A percentile compares a stretch with the other conserved stretches of the same genome.
Evolutionary conservation across 2,888 invertebrate genomes (phyloP).

Genomic region (Zygaena filipendulae): DNA sequence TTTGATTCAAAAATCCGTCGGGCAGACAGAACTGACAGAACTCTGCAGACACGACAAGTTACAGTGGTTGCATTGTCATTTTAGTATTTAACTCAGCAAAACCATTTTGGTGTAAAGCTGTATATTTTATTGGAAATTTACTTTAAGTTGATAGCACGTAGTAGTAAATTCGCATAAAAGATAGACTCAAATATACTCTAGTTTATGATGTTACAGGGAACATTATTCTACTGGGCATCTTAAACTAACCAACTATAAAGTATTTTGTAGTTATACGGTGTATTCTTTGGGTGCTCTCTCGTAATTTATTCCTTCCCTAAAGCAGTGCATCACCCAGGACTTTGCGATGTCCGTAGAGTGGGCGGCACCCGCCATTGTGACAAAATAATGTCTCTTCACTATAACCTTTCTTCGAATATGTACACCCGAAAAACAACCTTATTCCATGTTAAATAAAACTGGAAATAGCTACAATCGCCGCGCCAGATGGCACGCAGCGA

Average conservation of each 20-base stretch:
- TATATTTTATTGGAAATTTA: too few species aligned
- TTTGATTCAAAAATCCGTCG: too few species aligned
- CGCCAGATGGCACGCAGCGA: slow-evolving; percentile 48
- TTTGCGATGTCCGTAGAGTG: slow-evolving; percentile 52
- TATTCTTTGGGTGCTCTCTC: slow-evolving; percentile 39
- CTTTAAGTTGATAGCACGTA: too few species aligned
- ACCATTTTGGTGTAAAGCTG: too few species aligned
- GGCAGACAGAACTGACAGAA: too few species aligned
- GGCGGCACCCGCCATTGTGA: slow-evolving; percentile 65
- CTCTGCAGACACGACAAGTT: too few species aligned
- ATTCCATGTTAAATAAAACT: slow-evolving; percentile 25
- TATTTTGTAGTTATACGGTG: slow-evolving; percentile 8
- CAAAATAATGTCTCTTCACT: slow-evolving; percentile 64
- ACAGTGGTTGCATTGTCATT: too few species aligned
- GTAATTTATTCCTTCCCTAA: slow-evolving; percentile 64
- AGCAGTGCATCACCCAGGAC: slow-evolving; percentile 64
- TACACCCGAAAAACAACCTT: slow-evolving; percentile 37
- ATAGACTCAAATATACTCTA: too few species aligned
- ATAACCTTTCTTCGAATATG: slow-evolving; percentile 37
- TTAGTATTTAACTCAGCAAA: too few species aligned
- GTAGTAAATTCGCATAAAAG: too few species aligned
- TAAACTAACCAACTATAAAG: slow-evolving; percentile 26
- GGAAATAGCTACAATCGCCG: slow-evolving; percentile 22
- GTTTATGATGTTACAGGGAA: too few species aligned
- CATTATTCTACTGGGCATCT: too few species aligned